phyloP scores from a whole-genome alignment of 1,140 invertebrate species.

The Oryctes rhinoceros region DNA sequence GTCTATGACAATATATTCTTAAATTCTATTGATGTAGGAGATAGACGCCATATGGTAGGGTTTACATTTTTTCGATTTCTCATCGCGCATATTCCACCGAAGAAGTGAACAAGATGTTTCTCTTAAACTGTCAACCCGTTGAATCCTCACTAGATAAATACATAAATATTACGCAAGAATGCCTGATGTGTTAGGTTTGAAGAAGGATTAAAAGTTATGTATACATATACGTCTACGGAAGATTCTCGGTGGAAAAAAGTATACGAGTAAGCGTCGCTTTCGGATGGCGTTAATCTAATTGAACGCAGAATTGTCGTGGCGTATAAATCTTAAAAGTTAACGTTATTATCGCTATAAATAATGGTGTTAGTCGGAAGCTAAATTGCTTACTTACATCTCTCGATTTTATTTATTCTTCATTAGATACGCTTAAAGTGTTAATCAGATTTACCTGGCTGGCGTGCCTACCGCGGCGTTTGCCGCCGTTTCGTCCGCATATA shows the following conservation, averaged over 20 bases:
- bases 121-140: slow-evolving; percentile 9
- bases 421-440: not conserved
- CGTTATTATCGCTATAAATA: slow-evolving; percentile 11
- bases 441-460: not conserved
- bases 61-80: slow-evolving; percentile 1
- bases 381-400: not conserved
- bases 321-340: not conserved
- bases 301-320: not conserved
- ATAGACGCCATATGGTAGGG: slow-evolving; percentile 20
- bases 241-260: not conserved
- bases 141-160: slow-evolving; percentile 1
- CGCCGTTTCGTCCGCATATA: too few species aligned
- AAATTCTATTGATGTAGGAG: slow-evolving; percentile 21
- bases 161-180: slow-evolving; percentile 19
- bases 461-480: not conserved
- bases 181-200: not conserved
- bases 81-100: not conserved
- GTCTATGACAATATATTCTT: slow-evolving; percentile 19
- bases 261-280: not conserved
- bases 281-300: not conserved
- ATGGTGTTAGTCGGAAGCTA: not conserved
- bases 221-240: not conserved
- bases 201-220: not conserved
- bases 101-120: slow-evolving; percentile 18
- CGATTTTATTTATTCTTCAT: slow-evolving; percentile 8